phyloP scores from a whole-genome alignment of 2,888 invertebrate genomes.

The Drosophila prostipennis region DNA sequence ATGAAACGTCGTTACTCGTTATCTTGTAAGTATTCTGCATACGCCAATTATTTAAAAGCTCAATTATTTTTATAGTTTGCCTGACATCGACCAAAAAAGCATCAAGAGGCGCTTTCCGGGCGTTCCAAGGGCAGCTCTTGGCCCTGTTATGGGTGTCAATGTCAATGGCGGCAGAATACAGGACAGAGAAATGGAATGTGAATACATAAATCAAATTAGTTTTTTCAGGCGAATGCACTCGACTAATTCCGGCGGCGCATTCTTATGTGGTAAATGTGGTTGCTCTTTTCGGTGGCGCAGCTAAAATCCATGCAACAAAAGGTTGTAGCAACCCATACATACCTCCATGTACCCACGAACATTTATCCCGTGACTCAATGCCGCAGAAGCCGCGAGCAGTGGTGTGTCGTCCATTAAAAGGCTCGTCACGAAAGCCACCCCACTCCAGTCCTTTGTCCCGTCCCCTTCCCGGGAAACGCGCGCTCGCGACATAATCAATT shows the following conservation, averaged over 20 bases:
- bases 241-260: slow-evolving; percentile 66
- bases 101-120: slow-evolving; percentile 4
- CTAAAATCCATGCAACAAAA: slow-evolving; percentile 41
- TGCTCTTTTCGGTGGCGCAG: slow-evolving; percentile 64
- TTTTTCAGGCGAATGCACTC: slow-evolving; percentile 79
- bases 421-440: slow-evolving; percentile 56
- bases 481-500: slow-evolving; percentile 58
- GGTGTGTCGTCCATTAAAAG: slow-evolving; percentile 67
- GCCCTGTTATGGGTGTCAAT: slow-evolving; percentile 58
- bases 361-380: slow-evolving; percentile 75
- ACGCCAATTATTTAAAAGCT: not conserved
- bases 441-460: slow-evolving; percentile 40
- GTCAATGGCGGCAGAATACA: slow-evolving; percentile 50
- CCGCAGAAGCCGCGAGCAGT: slow-evolving; percentile 55
- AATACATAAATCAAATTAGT: slow-evolving; percentile 81
- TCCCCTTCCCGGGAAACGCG: slow-evolving; percentile 44
- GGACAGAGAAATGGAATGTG: slow-evolving; percentile 60
- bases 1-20: too few relatives aligned
- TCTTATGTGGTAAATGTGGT: slow-evolving; percentile 32
- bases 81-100: slow-evolving; percentile 6
- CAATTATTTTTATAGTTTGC: slow-evolving; percentile 1
- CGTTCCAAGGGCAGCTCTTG: slow-evolving; percentile 25
- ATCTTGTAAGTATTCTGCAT: not conserved
- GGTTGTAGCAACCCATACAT: slow-evolving; percentile 34
- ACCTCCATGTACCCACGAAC: slow-evolving; percentile 64